Base-by-base conservation (phyloP, 2,113 vertebrate genomes). In the Anarhynchus alexandrinus region DNA sequence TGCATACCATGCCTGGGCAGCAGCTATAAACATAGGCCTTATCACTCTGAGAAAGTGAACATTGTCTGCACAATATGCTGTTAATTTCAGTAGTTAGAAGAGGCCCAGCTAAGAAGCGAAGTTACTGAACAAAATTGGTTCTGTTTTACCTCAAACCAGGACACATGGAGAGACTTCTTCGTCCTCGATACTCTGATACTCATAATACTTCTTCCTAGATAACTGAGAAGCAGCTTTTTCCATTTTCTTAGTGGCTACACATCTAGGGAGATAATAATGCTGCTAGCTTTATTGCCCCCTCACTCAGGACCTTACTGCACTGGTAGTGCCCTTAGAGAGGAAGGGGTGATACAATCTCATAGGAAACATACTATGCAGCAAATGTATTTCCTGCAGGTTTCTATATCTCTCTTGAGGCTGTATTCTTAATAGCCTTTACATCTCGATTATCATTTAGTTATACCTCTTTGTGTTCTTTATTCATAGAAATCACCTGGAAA, bases 401-500 rank as follows among this genome's bases (percentile, higher is more conserved):
- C 43, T 47, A 20, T 51, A 32, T 30, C 38, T 79, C 38, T 84
- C 34, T 66, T 83, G 36, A 77, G 58, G 15, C 54, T 81, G 34
- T 79, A 19, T 57, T 89, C 54, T 38, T 77, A 82, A 57, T 54
- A 81, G 27, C 21, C 6, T 49, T 91, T 91, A 34, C 27, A 43
- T 92, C 42, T 91, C 5, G 13, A 76, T 76, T 70, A 54, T 42
- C 13, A 0, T 90, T 92, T 88, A 82, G 54, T 76, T 90, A 19
- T 25, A 71, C 26, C 64, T 90, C 61, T 73, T 91, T 92, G 14
- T 97, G 15, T 96, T 95, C 59, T 94, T 92, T 82, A 27, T 70
- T 86, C 89, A 57, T 86, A 99, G 99, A 98, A 99, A 99, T 98
- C 96, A 95, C 72, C 97, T 99, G 97, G 99, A 99, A 97, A 98